Evolutionary conservation across 2,888 invertebrate genomes (phyloP).

Genomic region (Cylindroiulus punctatus): DNA sequence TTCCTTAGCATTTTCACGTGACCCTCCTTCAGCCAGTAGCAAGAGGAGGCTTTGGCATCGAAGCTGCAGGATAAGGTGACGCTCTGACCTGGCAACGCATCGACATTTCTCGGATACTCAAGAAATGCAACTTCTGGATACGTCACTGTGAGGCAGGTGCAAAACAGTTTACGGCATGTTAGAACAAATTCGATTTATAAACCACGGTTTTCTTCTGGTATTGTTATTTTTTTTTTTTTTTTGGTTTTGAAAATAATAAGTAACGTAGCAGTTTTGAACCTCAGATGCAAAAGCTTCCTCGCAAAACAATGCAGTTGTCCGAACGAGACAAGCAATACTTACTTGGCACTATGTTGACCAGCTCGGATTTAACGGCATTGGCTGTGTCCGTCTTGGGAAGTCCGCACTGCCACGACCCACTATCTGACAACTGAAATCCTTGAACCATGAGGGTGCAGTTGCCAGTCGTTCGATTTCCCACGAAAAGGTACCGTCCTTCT

Average conservation of each 20-base stretch:
- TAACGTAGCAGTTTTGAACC: no score
- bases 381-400: neutral
- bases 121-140: neutral
- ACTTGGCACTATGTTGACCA: neutral
- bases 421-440: neutral
- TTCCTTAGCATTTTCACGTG: constrained; percentile 1
- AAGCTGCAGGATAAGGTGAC: neutral
- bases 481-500: constrained; percentile 8
- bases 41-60: neutral
- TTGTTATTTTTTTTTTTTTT: no score
- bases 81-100: neutral
- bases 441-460: neutral
- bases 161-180: no score
- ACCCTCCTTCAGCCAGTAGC: neutral
- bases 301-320: no score
- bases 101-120: neutral
- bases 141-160: neutral
- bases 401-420: constrained; percentile 2
- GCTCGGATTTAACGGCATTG: neutral
- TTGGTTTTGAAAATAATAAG: no score
- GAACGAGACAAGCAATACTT: no score
- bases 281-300: no score
- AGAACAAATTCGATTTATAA: no score
- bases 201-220: no score
- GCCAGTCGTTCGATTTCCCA: neutral